phyloP scores from a whole-genome alignment of 2,797 vertebrate genomes.

The Percopsis omiscomaycus region DNA sequence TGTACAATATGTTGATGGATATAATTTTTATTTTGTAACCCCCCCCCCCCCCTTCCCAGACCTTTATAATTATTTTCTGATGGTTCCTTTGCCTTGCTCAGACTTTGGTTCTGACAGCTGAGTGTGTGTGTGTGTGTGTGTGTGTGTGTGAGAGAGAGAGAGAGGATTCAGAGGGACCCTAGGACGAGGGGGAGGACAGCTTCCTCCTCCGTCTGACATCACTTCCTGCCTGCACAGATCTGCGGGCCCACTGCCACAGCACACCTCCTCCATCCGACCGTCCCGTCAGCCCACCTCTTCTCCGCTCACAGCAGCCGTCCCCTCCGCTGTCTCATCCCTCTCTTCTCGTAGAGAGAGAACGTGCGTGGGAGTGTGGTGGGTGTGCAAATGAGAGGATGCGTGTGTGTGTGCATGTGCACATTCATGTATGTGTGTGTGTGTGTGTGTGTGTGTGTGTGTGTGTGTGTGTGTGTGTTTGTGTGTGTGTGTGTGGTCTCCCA shows the following conservation, averaged over 20 bases:
- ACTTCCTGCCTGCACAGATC: neutral
- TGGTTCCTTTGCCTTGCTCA: slow-evolving; percentile 41
- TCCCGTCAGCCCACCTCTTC: neutral
- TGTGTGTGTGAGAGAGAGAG: neutral
- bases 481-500: slow-evolving; percentile 20
- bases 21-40: slow-evolving; percentile 68
- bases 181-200: neutral
- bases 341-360: neutral
- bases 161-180: neutral
- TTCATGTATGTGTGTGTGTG: slow-evolving; percentile 12
- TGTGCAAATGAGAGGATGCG: neutral
- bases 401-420: neutral
- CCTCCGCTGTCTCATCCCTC: slow-evolving; percentile 16
- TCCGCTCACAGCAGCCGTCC: neutral
- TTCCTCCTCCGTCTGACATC: neutral
- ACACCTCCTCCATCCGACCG: neutral
- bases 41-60: slow-evolving; percentile 11
- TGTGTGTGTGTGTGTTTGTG: slow-evolving; percentile 11
- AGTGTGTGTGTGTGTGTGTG: slow-evolving; percentile 8
- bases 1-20: slow-evolving; percentile 67
- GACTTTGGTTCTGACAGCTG: slow-evolving; percentile 60
- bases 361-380: neutral
- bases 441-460: slow-evolving; percentile 13
- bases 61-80: slow-evolving; percentile 54
- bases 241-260: neutral